These are phyloP conservation scores for Agrilus mali DNA, from an alignment of 2,888 invertebrate species.

Conservation along the genomic window DNA sequence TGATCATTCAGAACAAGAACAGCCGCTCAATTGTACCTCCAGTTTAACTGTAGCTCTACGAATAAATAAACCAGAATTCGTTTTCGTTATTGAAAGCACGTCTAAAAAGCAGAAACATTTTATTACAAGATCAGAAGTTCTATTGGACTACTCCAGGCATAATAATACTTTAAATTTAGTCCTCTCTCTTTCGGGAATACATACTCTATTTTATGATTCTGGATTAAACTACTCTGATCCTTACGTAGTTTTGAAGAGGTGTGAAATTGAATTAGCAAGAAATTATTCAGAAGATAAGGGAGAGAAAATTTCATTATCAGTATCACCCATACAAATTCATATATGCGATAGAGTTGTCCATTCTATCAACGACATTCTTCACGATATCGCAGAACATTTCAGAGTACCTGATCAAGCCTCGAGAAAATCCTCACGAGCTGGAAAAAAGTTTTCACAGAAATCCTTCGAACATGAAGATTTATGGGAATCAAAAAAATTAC, in stretches of 20 bases:
- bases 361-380: constrained; percentile 46
- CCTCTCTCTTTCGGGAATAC: constrained; percentile 45
- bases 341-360: constrained; percentile 62
- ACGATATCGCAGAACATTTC: constrained; percentile 33
- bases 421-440: constrained; percentile 4
- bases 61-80: constrained; percentile 64
- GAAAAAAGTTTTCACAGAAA: constrained; percentile 3
- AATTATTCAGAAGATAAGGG: constrained; percentile 52
- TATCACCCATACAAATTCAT: constrained; percentile 58
- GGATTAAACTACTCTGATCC: constrained; percentile 31
- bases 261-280: constrained; percentile 56
- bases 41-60: constrained; percentile 59
- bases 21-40: constrained; percentile 11
- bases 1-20: constrained; percentile 31
- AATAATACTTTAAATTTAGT: constrained; percentile 51
- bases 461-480: constrained; percentile 39
- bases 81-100: constrained; percentile 56
- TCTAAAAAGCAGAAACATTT: constrained; percentile 38
- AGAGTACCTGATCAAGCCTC: constrained; percentile 26
- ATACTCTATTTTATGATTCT: constrained; percentile 34
- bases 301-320: constrained; percentile 47
- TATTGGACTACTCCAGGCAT: constrained; percentile 57
- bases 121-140: constrained; percentile 54
- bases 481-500: constrained; percentile 58
- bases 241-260: constrained; percentile 51